Conservation (phyloP, 2,888 invertebrate species). For the Lycaena phlaeas region DNA sequence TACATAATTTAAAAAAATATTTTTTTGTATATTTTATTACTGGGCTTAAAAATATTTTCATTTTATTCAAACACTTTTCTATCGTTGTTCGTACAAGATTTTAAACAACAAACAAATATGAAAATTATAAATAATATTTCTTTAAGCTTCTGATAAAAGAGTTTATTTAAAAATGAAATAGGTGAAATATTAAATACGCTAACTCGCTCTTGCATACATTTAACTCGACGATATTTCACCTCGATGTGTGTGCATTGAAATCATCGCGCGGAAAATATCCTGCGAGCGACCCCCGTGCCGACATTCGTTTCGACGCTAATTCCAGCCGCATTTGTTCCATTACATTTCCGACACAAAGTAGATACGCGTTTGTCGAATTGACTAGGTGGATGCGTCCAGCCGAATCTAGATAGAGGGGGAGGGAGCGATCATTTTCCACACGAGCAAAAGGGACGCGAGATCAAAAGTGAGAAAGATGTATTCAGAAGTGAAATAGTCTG, state of each 20-base stretch:
- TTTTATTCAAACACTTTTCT: too few species aligned
- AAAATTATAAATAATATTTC: too few species aligned
- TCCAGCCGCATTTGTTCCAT: slow-evolving; percentile 73
- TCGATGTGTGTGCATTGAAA: slow-evolving; percentile 61
- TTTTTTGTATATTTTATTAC: too few species aligned
- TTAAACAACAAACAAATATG: too few species aligned
- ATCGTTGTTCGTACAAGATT: too few species aligned
- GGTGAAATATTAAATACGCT: too few species aligned
- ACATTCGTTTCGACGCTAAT: slow-evolving; percentile 72
- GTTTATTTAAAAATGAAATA: too few species aligned
- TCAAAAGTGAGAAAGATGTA: slow-evolving; percentile 75
- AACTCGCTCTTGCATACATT: neutral
- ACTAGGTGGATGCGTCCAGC: slow-evolving; percentile 71
- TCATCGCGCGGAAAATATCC: slow-evolving; percentile 70
- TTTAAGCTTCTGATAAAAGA: too few species aligned
- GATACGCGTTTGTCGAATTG: slow-evolving; percentile 72
- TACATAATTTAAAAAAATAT: too few species aligned
- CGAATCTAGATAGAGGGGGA: slow-evolving; percentile 51
- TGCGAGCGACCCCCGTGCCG: slow-evolving; percentile 57
- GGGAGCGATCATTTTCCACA: slow-evolving; percentile 31
- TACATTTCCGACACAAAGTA: slow-evolving; percentile 74
- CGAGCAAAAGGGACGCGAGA: slow-evolving; percentile 46
- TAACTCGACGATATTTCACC: slow-evolving; percentile 32
- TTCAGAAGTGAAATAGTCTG: slow-evolving; percentile 82
- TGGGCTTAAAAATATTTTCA: too few species aligned